phyloP scores from a whole-genome alignment of 2,888 invertebrate species.

The Bibio marci region DNA sequence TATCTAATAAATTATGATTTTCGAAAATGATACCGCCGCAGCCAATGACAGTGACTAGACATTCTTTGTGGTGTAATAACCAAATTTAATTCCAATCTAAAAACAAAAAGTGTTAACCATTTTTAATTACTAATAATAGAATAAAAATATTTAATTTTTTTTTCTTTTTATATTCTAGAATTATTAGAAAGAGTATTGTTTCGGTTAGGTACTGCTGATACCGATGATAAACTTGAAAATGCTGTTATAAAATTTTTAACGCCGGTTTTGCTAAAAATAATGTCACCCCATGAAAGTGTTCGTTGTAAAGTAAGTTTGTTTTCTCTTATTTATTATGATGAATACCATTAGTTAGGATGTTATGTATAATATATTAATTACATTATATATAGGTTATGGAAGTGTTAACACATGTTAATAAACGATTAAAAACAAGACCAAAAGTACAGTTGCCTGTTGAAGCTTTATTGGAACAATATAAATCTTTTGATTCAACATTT shows the following conservation, averaged over 20 bases:
- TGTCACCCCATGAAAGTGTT: constrained; percentile 73
- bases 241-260: constrained; percentile 64
- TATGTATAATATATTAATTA: neutral
- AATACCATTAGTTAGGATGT: neutral
- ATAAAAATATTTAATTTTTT: neutral
- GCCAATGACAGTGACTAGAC: too few species aligned
- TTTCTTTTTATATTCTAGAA: constrained; percentile 33
- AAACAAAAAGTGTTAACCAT: too few species aligned
- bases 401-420: constrained; percentile 78
- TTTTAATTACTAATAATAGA: neutral
- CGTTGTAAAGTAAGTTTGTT: constrained; percentile 40
- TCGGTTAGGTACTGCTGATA: constrained; percentile 73
- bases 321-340: neutral
- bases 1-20: too few species aligned
- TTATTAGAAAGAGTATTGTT: constrained; percentile 79
- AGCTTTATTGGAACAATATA: constrained; percentile 62
- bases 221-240: constrained; percentile 73
- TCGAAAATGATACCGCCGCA: too few species aligned
- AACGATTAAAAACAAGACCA: constrained; percentile 68
- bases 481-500: constrained; percentile 56
- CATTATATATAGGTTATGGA: constrained; percentile 60
- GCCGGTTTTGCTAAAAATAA: constrained; percentile 78
- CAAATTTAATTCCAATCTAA: too few species aligned
- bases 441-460: constrained; percentile 75
- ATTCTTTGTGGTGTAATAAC: too few species aligned